These are phyloP conservation scores for Rhombomys opimus DNA, from an alignment of 2,113 vertebrate genomes.

Conservation along the genomic window DNA sequence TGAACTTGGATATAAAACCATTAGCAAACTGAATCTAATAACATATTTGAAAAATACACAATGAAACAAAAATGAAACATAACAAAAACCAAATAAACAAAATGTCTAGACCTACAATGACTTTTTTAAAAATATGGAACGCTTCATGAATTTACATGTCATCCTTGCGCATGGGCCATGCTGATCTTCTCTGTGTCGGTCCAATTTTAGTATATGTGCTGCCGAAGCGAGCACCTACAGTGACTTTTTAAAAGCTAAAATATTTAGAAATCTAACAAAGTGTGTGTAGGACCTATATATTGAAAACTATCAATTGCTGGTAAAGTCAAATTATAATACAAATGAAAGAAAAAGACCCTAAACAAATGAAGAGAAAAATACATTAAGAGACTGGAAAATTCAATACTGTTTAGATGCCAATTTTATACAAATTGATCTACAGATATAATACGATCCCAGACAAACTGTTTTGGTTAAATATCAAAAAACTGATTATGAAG, in stretches of 20 bases:
- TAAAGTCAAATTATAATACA: slow-evolving; percentile 23
- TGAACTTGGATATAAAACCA: slow-evolving; percentile 8
- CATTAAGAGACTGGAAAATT: neutral
- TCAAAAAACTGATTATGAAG: slow-evolving; percentile 33
- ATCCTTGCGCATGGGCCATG: no score
- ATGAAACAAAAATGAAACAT: neutral
- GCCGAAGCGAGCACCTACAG: neutral
- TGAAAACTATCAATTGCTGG: slow-evolving; percentile 17
- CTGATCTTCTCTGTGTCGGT: no score
- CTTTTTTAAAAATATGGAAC: neutral
- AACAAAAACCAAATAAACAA: neutral
- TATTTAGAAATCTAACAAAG: slow-evolving; percentile 46
- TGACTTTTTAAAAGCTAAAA: slow-evolving; percentile 3
- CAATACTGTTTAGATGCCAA: neutral
- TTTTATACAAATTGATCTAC: neutral
- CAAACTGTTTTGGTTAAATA: neutral
- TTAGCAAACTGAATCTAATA: slow-evolving; percentile 15
- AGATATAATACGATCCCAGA: neutral
- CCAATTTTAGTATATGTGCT: no score
- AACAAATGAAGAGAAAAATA: neutral
- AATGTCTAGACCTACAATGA: neutral
- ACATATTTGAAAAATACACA: neutral
- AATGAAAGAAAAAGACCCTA: neutral
- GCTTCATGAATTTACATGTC: no score
- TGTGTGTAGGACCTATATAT: neutral